A percentile compares a stretch with the other conserved stretches of the same genome.
Conservation (phyloP, 2,888 invertebrate genomes). For the Microctonus brassicae region DNA sequence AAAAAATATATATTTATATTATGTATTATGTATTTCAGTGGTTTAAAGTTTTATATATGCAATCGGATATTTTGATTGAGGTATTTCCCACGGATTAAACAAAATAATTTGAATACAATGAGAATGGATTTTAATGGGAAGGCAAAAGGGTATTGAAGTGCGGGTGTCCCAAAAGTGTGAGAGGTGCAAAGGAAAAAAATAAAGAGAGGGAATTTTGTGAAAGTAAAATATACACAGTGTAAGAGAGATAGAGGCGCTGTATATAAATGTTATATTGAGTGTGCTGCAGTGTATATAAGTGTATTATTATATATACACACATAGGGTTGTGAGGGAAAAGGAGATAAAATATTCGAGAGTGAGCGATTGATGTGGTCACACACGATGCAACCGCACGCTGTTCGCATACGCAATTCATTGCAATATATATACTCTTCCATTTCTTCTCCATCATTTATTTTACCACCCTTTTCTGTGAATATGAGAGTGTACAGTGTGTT, state of each 20-base stretch:
- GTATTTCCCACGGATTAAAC: constrained; percentile 18
- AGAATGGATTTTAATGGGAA: constrained; percentile 57
- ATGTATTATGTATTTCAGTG: neutral
- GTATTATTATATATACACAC: too few species aligned
- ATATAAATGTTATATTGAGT: too few species aligned
- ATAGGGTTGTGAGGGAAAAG: constrained; percentile 22
- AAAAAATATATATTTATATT: neutral
- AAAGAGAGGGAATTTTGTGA: constrained; percentile 37
- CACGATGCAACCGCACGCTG: constrained; percentile 65
- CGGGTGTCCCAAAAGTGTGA: constrained; percentile 60
- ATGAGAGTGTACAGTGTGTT: neutral
- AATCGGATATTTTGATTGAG: constrained; percentile 11
- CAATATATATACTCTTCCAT: neutral
- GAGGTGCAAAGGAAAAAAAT: constrained; percentile 63
- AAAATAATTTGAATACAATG: constrained; percentile 66
- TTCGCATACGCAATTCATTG: constrained; percentile 60
- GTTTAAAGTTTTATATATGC: neutral
- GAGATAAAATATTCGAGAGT: constrained; percentile 39
- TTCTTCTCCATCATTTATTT: neutral
- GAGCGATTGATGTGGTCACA: constrained; percentile 68
- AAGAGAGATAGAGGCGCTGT: too few species aligned
- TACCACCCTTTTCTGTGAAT: neutral
- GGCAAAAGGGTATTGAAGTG: constrained; percentile 40
- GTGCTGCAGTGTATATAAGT: neutral
- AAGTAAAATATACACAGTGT: constrained; percentile 28